Percentiles rank a stretch among this genome's conserved stretches.
Conservation (phyloP, 2,888 invertebrate species). For the Eristalinus sepulchralis region DNA sequence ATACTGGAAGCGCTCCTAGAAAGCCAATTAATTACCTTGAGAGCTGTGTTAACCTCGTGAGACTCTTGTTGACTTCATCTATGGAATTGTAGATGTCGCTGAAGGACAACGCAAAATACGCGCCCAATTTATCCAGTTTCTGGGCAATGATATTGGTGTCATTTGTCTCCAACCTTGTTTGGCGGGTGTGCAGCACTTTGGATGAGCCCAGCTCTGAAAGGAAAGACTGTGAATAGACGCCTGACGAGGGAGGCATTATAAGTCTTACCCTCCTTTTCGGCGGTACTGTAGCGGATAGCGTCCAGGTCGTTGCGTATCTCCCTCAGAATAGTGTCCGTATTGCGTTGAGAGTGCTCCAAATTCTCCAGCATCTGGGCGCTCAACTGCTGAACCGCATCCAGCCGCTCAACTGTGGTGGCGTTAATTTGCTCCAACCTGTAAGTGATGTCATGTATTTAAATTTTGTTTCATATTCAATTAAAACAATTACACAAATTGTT, state of each 20-base stretch:
- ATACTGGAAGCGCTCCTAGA: not conserved
- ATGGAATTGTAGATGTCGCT: constrained; percentile 62
- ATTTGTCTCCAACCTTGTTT: not conserved
- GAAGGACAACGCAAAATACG: constrained; percentile 75
- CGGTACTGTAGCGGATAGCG: constrained; percentile 56
- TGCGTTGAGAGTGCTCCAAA: constrained; percentile 80
- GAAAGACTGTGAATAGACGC: not conserved
- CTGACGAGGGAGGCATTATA: not conserved
- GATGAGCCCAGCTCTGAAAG: not conserved
- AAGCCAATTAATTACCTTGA: constrained; percentile 74
- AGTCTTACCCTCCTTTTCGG: constrained; percentile 35
- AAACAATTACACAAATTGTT: not conserved
- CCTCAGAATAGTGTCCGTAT: constrained; percentile 79
- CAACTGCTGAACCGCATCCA: constrained; percentile 80
- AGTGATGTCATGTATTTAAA: constrained; percentile 15
- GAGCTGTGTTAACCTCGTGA: constrained; percentile 73
- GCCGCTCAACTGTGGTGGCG: constrained; percentile 79
- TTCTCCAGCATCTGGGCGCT: constrained; percentile 79
- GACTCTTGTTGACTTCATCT: constrained; percentile 66
- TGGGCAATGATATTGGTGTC: constrained; percentile 25
- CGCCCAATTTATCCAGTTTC: constrained; percentile 76
- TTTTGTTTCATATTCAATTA: not conserved
- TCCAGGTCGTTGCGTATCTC: constrained; percentile 80
- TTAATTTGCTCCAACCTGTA: constrained; percentile 80
- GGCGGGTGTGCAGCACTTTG: constrained; percentile 30